Percentiles rank a stretch among this genome's conserved stretches.
phyloP scores from a whole-genome alignment of 2,797 vertebrate genomes.

The Periparus ater region DNA sequence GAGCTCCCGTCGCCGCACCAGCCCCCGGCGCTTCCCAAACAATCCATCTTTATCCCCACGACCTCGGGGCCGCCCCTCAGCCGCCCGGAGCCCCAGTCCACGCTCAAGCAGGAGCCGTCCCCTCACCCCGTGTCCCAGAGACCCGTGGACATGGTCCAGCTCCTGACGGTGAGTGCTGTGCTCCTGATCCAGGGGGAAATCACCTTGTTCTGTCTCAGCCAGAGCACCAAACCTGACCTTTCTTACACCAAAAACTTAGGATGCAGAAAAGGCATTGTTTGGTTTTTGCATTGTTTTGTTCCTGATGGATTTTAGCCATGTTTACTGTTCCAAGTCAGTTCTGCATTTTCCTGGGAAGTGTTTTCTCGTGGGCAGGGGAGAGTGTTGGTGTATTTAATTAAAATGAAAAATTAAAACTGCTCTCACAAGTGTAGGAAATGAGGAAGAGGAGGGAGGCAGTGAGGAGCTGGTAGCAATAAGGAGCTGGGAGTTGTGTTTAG shows the following conservation, averaged over 20 bases:
- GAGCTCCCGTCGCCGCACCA: constrained; percentile 79
- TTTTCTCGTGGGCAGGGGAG: neutral
- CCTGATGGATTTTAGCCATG: neutral
- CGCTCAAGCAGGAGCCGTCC: constrained; percentile 82
- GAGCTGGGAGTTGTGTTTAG: neutral
- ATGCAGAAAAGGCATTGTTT: rapidly evolving
- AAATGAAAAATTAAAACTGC: neutral
- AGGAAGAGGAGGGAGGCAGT: neutral
- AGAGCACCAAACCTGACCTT: neutral
- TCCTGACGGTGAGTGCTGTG: constrained; percentile 83
- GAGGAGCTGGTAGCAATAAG: neutral
- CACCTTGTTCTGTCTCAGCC: neutral
- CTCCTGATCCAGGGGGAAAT: rapidly evolving
- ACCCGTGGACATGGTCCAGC: constrained; percentile 94
- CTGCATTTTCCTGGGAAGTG: neutral
- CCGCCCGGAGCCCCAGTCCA: constrained; percentile 76
- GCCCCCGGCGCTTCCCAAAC: constrained; percentile 76
- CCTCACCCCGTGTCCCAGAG: constrained; percentile 79
- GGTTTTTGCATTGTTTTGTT: neutral
- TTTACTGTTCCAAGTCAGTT: neutral
- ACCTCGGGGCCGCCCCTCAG: constrained; percentile 79
- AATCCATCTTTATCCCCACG: constrained; percentile 74
- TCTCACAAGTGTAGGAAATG: neutral
- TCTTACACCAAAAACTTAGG: neutral
- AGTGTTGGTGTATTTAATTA: neutral